phyloP scores from a whole-genome alignment of 2,888 invertebrate genomes.

The Drosophila crucigera region DNA sequence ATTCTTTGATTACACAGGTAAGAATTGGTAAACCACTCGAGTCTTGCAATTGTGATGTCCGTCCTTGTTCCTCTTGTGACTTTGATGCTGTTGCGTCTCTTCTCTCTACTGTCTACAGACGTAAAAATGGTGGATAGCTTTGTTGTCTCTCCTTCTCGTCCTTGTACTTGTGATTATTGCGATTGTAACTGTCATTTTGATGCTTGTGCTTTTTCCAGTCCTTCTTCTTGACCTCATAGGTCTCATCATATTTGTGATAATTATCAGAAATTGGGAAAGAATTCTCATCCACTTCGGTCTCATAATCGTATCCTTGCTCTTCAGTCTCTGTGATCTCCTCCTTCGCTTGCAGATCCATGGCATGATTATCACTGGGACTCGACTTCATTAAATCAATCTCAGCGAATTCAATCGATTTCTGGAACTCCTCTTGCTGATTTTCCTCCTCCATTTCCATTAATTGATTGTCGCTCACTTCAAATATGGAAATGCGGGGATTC shows the following conservation, averaged over 20 bases:
- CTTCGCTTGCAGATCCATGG: constrained; percentile 19
- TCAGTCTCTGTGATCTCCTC: neutral
- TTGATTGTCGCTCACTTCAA: neutral
- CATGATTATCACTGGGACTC: neutral
- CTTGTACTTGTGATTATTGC: constrained; percentile 92
- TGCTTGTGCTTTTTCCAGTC: constrained; percentile 91
- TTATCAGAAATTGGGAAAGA: constrained; percentile 91
- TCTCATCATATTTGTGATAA: constrained; percentile 62
- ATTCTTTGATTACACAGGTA: constrained; percentile 81
- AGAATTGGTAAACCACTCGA: constrained; percentile 84
- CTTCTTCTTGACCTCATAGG: constrained; percentile 87
- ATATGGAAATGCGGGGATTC: neutral
- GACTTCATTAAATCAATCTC: neutral
- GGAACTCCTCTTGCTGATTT: neutral
- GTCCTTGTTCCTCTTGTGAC: constrained; percentile 77
- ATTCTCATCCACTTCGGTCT: constrained; percentile 87
- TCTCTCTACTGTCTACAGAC: neutral
- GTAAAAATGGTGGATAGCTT: neutral
- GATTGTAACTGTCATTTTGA: constrained; percentile 86
- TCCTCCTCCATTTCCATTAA: no score
- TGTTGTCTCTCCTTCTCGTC: constrained; percentile 74
- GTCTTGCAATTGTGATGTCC: constrained; percentile 84
- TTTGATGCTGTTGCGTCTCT: neutral
- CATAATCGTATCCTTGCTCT: neutral
- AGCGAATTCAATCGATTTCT: neutral